Evolutionary conservation across 2,113 vertebrate genomes (phyloP).

Genomic region (Eleginops maclovinus): DNA sequence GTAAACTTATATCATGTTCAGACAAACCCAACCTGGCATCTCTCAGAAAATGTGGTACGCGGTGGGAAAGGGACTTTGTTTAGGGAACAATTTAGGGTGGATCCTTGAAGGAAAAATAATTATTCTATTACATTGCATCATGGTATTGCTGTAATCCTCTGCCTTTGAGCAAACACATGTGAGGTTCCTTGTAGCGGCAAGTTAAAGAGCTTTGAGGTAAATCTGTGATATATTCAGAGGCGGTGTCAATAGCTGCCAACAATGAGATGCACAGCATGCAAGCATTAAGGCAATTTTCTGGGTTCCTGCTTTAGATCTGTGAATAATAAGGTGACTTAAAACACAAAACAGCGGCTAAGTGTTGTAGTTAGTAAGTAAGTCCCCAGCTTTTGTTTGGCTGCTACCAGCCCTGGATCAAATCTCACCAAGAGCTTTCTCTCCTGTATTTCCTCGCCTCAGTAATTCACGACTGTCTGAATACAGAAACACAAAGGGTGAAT

Average conservation of each 20-base stretch:
- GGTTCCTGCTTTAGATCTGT: constrained; percentile 17
- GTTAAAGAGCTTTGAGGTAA: constrained; percentile 32
- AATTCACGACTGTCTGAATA: constrained; percentile 41
- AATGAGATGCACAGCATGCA: constrained; percentile 4
- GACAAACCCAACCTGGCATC: constrained; percentile 34
- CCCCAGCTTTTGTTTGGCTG: constrained; percentile 42
- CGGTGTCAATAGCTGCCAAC: constrained; percentile 14
- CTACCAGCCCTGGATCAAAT: constrained; percentile 24
- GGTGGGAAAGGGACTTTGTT: constrained; percentile 10
- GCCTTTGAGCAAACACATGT: constrained; percentile 36
- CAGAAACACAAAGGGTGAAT: constrained; percentile 58
- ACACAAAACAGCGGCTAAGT: constrained; percentile 29
- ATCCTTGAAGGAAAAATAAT: constrained; percentile 24
- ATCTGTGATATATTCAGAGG: constrained; percentile 22
- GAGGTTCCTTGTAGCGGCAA: constrained; percentile 25
- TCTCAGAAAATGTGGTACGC: constrained; percentile 16
- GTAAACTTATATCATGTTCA: constrained; percentile 28
- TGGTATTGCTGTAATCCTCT: constrained; percentile 17
- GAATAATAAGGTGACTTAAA: constrained; percentile 39
- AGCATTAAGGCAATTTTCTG: constrained; percentile 26
- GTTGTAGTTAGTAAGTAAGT: constrained; percentile 33
- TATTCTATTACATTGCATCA: constrained; percentile 27
- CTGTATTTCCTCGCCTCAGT: constrained; percentile 26
- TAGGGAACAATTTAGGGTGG: constrained; percentile 31
- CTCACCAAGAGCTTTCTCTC: constrained; percentile 36